A percentile compares a stretch with the other conserved stretches of the same genome.
Evolutionary conservation across 2,797 vertebrate genomes (phyloP).

Genomic region (Iguana delicatissima): DNA sequence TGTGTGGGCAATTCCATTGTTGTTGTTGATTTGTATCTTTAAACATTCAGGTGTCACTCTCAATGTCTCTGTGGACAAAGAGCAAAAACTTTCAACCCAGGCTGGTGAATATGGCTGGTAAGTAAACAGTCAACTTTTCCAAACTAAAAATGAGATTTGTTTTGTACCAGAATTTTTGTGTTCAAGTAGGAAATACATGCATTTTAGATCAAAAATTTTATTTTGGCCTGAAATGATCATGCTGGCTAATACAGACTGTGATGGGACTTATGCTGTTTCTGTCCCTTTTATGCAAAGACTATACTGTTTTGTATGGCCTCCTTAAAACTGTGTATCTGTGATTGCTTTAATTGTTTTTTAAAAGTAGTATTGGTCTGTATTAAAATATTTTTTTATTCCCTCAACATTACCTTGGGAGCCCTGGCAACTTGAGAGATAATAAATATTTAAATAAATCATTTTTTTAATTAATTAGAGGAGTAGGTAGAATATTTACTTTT

Average conservation of each 20-base stretch:
- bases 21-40: not conserved
- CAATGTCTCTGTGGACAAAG: conserved; percentile 73
- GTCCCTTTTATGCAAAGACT: not conserved
- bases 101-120: conserved; percentile 74
- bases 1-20: not conserved
- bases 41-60: conserved; percentile 65
- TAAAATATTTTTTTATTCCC: too few species aligned
- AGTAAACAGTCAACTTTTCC: conserved; percentile 48
- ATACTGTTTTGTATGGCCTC: too few species aligned
- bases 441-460: too few species aligned
- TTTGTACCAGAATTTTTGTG: not conserved
- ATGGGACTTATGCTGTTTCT: not conserved
- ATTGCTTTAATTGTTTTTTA: too few species aligned
- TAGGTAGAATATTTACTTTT: too few species aligned
- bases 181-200: not conserved
- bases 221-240: not conserved
- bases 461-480: too few species aligned
- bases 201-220: not conserved
- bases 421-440: too few species aligned
- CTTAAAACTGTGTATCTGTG: too few species aligned
- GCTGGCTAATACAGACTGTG: not conserved
- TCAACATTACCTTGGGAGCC: too few species aligned
- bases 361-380: too few species aligned
- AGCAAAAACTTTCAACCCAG: conserved; percentile 72
- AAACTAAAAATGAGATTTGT: not conserved